Base-by-base conservation (phyloP, 2,113 vertebrate genomes). In the Peromyscus leucopus region DNA sequence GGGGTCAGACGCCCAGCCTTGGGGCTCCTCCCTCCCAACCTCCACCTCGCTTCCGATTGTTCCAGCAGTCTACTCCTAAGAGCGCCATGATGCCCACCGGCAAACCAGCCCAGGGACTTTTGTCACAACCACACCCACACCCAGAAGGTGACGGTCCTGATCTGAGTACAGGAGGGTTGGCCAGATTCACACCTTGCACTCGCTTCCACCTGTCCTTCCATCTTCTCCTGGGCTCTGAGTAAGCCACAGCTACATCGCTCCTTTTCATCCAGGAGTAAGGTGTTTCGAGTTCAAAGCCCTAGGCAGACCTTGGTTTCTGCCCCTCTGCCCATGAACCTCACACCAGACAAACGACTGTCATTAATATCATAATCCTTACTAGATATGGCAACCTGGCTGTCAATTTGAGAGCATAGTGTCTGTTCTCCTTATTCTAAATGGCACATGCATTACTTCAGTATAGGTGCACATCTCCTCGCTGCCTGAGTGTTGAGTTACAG, bases 91-190 rank as follows among this genome's bases (percentile, higher is more conserved):
- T 83, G 48, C 57, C 83, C 59, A n/a, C 5, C 5, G 8, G 67
- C 86, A 28, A 26, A 76, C 3, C 48, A 57, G 59, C 51, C 78
- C 51, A 21, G 16, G 88, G 89, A 65, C 42, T 22, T 16, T 42
- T 26, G 78, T 79, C 31, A 7, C 85, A 91, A 71, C 21, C 33
- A 42, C 94, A 63, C 51, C 61, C 83, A 51, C 83, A 28, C 87
- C 36, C n/a, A 8, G 28, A 42, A 39, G 46, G 31, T 13, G 19
- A 89, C 42, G 15, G 46, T 3, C 33, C 74, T 16, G 39, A 48
- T 28, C 57, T 0, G 31, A 65, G 21, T 21, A 0, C 2, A 7
- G 31, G 1, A 36, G 59, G 59, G 4, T 21, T 7, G 28, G 13
- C 61, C 22, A 0, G 65, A 1, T 72, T 46, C 85, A 51, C n/a